These are phyloP conservation scores for Sinocyclocheilus anophthalmus DNA, from an alignment of 2,113 vertebrate species.

Conservation along the genomic window DNA sequence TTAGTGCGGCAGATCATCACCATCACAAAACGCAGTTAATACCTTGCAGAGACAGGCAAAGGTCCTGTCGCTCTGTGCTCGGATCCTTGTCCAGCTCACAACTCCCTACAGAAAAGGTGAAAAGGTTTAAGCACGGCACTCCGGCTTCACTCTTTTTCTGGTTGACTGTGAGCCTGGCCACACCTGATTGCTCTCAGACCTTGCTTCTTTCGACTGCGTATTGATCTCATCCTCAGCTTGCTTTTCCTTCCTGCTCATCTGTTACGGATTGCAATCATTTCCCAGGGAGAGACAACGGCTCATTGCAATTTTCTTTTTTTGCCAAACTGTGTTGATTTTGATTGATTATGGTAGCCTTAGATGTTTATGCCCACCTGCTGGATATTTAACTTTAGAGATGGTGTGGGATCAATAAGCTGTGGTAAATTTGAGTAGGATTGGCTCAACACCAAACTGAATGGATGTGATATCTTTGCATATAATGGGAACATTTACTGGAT, in stretches of 20 bases:
- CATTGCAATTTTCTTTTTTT: background rate
- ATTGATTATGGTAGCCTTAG: slow-evolving; percentile 10
- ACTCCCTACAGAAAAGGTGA: slow-evolving; percentile 23
- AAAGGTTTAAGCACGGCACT: slow-evolving; percentile 2
- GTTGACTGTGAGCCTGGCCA: background rate
- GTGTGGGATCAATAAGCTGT: background rate
- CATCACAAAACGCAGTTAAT: slow-evolving; percentile 41
- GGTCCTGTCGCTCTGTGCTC: background rate
- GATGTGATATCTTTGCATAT: background rate
- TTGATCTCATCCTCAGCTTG: slow-evolving; percentile 25
- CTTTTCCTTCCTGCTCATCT: background rate
- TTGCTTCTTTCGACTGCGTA: slow-evolving; percentile 43
- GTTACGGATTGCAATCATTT: slow-evolving; percentile 26
- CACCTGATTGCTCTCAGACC: slow-evolving; percentile 31
- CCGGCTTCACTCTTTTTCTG: slow-evolving; percentile 8
- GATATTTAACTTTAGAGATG: slow-evolving; percentile 14
- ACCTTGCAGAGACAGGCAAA: slow-evolving; percentile 18
- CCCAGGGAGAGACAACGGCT: background rate
- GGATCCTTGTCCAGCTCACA: slow-evolving; percentile 14
- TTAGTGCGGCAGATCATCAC: slow-evolving; percentile 33
- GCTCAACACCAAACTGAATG: background rate
- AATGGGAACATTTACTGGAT: background rate
- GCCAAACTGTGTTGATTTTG: background rate
- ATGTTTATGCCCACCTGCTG: slow-evolving; percentile 12
- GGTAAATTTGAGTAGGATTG: background rate